Evolutionary conservation across 2,797 vertebrate species (phyloP), one percentile per base, ranked within the genome.

Genomic region (Myotis pilosus): DNA sequence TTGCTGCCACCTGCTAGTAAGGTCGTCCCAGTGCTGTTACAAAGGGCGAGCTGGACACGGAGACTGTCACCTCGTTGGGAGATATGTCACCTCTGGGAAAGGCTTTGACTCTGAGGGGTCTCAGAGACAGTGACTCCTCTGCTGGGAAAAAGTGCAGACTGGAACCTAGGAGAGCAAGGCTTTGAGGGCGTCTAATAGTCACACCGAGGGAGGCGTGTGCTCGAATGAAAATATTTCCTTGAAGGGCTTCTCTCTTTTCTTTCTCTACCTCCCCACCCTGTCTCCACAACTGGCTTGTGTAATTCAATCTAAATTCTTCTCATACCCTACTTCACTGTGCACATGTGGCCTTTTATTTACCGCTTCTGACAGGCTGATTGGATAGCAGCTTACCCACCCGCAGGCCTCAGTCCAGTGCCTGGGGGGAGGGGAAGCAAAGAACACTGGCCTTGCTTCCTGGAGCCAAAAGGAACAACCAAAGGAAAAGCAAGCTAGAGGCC

Each of bases 281-380:
- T 5, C 89, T 55, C 79, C 87, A 51, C 62, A 74, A 53, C 94
- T 87, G 72, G 41, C 96, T n/a, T 71, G 79, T 96, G 98, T 98
- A 98, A 98, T 96, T 94, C 36, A 97, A 98, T 97, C 97, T 96
- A 97, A 97, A 96, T 98, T 98, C 96, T 97, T 97, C 97, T 97
- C 96, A 92, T 97, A 97, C 95, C 47, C 96, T 87, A 82, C 92
- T 95, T 87, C 82, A 92, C 82, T 41, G 57, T 66, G 95, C 96
- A 95, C 96, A 91, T 97, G 97, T 94, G 80, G 80, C 84, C 95
- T 95, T 96, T 97, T 97, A 97, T 98, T 97, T 97, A 97, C 97
- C 64, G 97, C 96, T 96, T 95, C 96, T 96, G 94, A 87, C 94
- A 85, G 94, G 92, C 96, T 89, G 55, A 95, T 96, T 82, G 96